Percentiles rank a stretch among this genome's conserved stretches.
Conservation (phyloP, 2,888 invertebrate species). For the Latrodectus hesperus region DNA sequence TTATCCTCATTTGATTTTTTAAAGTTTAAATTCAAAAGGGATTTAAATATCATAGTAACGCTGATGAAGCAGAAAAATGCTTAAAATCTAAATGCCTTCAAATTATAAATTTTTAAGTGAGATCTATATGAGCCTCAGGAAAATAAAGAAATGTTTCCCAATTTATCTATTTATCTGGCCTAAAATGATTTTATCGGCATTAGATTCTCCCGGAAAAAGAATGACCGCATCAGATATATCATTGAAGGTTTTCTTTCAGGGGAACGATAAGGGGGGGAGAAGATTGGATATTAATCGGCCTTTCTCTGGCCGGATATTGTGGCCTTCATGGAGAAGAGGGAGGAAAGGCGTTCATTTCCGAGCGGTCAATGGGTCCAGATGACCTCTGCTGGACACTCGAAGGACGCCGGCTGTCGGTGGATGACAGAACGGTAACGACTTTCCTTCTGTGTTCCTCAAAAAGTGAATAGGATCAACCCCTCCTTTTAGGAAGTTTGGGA, state of each 20-base stretch:
- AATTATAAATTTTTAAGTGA: too few relatives aligned
- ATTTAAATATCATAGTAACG: too few relatives aligned
- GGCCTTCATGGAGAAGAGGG: conserved; percentile 41
- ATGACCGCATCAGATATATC: neutral
- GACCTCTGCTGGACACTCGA: conserved; percentile 53
- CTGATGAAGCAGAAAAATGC: too few relatives aligned
- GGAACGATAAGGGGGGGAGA: neutral
- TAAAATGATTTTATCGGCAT: too few relatives aligned
- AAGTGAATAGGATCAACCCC: too few relatives aligned
- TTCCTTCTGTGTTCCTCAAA: neutral
- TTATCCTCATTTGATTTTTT: too few relatives aligned
- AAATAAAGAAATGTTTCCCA: too few relatives aligned
- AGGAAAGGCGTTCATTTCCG: conserved; percentile 51
- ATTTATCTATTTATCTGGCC: too few relatives aligned
- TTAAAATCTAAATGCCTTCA: too few relatives aligned
- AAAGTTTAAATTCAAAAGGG: too few relatives aligned
- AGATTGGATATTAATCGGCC: conserved; percentile 33
- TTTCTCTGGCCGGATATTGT: conserved; percentile 60
- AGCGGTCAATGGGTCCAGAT: conserved; percentile 49
- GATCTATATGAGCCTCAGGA: too few relatives aligned
- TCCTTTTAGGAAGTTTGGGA: too few relatives aligned
- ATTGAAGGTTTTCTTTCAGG: neutral
- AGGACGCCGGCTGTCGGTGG: conserved; percentile 9
- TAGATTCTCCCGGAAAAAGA: neutral
- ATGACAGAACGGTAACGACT: conserved; percentile 22